Evolutionary conservation across 2,113 vertebrate genomes (phyloP).

Genomic region (Aldabrachelys gigantea): DNA sequence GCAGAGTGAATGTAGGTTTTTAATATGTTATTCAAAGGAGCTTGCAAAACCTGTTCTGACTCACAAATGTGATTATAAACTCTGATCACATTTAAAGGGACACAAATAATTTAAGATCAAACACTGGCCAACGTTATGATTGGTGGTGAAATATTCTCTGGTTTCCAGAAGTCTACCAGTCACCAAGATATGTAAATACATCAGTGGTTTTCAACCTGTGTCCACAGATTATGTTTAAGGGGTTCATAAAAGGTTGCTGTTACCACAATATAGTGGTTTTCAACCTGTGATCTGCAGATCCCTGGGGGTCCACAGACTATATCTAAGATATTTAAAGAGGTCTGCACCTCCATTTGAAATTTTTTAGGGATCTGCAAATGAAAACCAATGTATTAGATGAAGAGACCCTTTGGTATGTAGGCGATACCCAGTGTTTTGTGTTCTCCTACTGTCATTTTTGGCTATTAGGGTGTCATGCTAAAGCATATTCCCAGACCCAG

Average conservation of each 20-base stretch:
- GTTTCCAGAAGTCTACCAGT: neutral
- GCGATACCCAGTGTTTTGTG: neutral
- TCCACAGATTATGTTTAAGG: too few species aligned
- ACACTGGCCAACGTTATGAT: neutral
- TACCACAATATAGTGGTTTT: neutral
- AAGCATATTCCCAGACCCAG: slow-evolving; percentile 9
- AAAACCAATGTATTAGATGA: neutral
- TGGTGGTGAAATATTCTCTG: neutral
- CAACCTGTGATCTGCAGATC: neutral
- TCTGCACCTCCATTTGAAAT: neutral
- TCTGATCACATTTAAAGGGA: slow-evolving; percentile 18
- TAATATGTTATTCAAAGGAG: neutral
- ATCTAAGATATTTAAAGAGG: neutral
- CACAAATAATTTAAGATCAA: neutral
- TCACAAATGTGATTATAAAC: neutral
- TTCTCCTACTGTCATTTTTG: neutral
- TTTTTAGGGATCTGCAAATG: neutral
- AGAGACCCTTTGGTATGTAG: neutral
- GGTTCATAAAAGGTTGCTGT: too few species aligned
- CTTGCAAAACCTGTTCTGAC: neutral
- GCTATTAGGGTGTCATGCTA: neutral
- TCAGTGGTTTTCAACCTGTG: neutral
- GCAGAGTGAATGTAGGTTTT: neutral
- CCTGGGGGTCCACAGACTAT: neutral
- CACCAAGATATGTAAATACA: neutral